These are phyloP conservation scores for Ganaspis brasiliensis DNA, from an alignment of 2,888 invertebrate genomes.

Conservation along the genomic window DNA sequence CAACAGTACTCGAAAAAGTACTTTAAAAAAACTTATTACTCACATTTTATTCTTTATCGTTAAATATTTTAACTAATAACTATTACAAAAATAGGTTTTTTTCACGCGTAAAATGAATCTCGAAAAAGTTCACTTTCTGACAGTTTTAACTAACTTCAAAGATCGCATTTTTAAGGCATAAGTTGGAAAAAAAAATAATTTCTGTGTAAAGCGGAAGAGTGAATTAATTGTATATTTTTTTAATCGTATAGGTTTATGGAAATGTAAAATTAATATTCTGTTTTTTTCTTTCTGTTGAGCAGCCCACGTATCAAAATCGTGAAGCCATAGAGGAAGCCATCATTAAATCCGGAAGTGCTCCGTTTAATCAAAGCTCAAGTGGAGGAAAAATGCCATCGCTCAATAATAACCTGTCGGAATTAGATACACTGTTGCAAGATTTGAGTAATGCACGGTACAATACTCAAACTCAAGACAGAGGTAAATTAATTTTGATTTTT, in stretches of 20 bases:
- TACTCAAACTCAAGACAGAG: slow-evolving; percentile 78
- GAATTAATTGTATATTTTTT: no score
- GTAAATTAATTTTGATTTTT: slow-evolving; percentile 71
- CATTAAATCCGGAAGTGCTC: slow-evolving; percentile 78
- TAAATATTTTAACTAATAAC: no score
- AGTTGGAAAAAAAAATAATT: no score
- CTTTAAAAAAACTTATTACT: no score
- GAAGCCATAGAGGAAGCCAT: slow-evolving; percentile 81
- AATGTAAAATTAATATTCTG: not conserved
- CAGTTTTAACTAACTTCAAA: no score
- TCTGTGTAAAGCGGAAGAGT: no score
- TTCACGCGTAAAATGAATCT: no score
- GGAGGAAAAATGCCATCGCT: slow-evolving; percentile 81
- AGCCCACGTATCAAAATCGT: slow-evolving; percentile 87
- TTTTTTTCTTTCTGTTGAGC: slow-evolving; percentile 69
- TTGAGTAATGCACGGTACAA: slow-evolving; percentile 90
- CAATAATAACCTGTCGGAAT: slow-evolving; percentile 91
- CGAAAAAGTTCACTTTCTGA: no score
- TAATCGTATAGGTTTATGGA: not conserved
- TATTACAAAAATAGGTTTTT: no score
- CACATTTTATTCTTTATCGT: no score
- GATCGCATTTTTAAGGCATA: no score
- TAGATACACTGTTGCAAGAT: slow-evolving; percentile 95
- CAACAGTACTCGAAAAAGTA: no score
- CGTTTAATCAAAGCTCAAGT: slow-evolving; percentile 66